phyloP scores from a whole-genome alignment of 2,797 vertebrate species.

The Danio jaintianensis region DNA sequence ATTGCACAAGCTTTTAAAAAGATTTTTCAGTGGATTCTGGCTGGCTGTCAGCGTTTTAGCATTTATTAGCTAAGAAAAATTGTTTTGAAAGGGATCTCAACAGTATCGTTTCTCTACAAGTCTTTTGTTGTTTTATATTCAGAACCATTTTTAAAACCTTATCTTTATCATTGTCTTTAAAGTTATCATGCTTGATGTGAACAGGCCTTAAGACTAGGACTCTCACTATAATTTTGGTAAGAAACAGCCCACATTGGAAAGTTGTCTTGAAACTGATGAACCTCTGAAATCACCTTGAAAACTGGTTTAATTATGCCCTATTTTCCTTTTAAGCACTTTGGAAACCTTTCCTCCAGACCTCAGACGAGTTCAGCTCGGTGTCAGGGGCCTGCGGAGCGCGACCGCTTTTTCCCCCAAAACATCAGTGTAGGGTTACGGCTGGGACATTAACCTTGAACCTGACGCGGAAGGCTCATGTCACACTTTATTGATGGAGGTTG shows the following conservation, averaged over 20 bases:
- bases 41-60: too few species aligned
- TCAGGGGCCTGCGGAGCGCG: constrained; percentile 44
- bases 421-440: constrained; percentile 45
- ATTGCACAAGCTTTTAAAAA: too few species aligned
- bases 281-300: constrained; percentile 16
- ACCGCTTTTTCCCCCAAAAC: constrained; percentile 37
- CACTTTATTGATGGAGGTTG: constrained; percentile 56
- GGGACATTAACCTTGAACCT: constrained; percentile 54
- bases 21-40: too few species aligned
- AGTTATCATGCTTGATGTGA: neutral
- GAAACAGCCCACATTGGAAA: constrained; percentile 9
- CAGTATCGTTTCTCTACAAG: too few species aligned
- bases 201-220: neutral
- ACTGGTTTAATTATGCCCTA: constrained; percentile 11
- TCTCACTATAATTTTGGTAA: neutral
- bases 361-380: constrained; percentile 46
- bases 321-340: constrained; percentile 29
- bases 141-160: too few species aligned
- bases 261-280: constrained; percentile 10
- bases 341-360: constrained; percentile 38
- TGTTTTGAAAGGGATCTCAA: too few species aligned
- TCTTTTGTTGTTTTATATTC: too few species aligned
- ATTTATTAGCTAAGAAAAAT: too few species aligned
- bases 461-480: constrained; percentile 48
- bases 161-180: neutral